A percentile compares a stretch with the other conserved stretches of the same genome.
These are phyloP conservation scores for Pseudomyrmex pallidus DNA, from an alignment of 1,140 invertebrate genomes.

Conservation along the genomic window DNA sequence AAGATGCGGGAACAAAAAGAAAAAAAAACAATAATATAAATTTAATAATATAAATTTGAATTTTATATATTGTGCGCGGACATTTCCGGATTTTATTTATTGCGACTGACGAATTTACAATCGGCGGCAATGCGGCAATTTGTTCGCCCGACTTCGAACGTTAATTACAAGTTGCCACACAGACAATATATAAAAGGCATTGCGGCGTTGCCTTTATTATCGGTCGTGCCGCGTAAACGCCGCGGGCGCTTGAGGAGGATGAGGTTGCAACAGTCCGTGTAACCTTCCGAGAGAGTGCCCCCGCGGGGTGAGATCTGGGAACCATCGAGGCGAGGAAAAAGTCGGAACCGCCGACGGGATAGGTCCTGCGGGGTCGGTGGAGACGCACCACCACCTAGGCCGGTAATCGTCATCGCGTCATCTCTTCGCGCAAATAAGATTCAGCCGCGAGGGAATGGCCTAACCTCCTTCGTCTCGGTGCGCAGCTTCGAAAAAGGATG, in stretches of 20 bases:
- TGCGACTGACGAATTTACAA: slow-evolving; percentile 19
- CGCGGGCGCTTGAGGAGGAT: slow-evolving; percentile 38
- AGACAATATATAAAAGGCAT: slow-evolving; percentile 15
- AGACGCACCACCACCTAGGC: slow-evolving; percentile 55
- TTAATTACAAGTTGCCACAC: slow-evolving; percentile 43
- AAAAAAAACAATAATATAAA: too few relatives aligned
- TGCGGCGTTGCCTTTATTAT: slow-evolving; percentile 33
- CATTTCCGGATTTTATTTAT: neutral
- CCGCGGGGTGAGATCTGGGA: slow-evolving; percentile 53
- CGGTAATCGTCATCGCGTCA: slow-evolving; percentile 69
- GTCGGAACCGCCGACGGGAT: slow-evolving; percentile 67
- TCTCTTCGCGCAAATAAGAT: slow-evolving; percentile 69
- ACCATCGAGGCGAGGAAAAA: slow-evolving; percentile 53
- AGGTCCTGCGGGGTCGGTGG: slow-evolving; percentile 59
- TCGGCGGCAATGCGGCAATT: slow-evolving; percentile 9
- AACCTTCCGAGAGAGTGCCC: slow-evolving; percentile 17
- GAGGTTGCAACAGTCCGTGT: slow-evolving; percentile 44
- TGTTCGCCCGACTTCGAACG: slow-evolving; percentile 30
- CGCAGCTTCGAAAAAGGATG: slow-evolving; percentile 70
- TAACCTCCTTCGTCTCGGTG: slow-evolving; percentile 66
- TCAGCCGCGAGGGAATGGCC: slow-evolving; percentile 66
- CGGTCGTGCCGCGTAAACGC: slow-evolving; percentile 48
- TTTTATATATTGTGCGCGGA: slow-evolving; percentile 21
- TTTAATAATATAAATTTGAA: neutral
- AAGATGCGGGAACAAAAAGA: too few relatives aligned